phyloP scores from a whole-genome alignment of 2,797 vertebrate species.

The Enteromius viviparus region DNA sequence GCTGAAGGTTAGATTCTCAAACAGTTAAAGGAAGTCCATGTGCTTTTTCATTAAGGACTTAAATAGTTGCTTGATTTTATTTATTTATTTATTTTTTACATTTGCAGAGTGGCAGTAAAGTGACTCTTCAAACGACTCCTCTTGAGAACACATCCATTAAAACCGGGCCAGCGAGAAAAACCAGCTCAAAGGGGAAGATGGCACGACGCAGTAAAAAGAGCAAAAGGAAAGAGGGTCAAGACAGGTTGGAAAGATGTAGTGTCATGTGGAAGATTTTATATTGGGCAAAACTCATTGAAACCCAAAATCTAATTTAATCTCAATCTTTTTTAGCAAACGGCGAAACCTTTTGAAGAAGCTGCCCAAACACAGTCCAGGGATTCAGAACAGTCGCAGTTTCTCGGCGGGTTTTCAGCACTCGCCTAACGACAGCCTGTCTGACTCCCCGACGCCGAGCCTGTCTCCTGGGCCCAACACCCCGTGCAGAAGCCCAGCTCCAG shows the following conservation, averaged over 20 bases:
- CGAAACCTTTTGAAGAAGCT: constrained; percentile 92
- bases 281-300: not conserved
- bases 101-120: constrained; percentile 88
- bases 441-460: constrained; percentile 94
- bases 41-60: not conserved
- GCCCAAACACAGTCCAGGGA: constrained; percentile 88
- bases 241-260: constrained; percentile 77
- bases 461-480: constrained; percentile 89
- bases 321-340: constrained; percentile 72
- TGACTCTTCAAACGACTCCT: constrained; percentile 88
- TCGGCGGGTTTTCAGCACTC: constrained; percentile 95
- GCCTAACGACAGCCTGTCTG: constrained; percentile 94
- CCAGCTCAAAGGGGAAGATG: constrained; percentile 92
- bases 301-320: not conserved
- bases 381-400: constrained; percentile 94
- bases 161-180: constrained; percentile 90
- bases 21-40: not conserved
- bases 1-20: constrained; percentile 82
- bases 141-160: constrained; percentile 96
- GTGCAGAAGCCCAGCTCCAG: constrained; percentile 88
- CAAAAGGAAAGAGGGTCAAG: constrained; percentile 88
- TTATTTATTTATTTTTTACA: not conserved
- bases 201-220: constrained; percentile 90
- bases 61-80: not conserved
- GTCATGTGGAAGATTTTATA: not conserved